phyloP scores from a whole-genome alignment of 2,888 invertebrate species.

The Conops quadrifasciatus region DNA sequence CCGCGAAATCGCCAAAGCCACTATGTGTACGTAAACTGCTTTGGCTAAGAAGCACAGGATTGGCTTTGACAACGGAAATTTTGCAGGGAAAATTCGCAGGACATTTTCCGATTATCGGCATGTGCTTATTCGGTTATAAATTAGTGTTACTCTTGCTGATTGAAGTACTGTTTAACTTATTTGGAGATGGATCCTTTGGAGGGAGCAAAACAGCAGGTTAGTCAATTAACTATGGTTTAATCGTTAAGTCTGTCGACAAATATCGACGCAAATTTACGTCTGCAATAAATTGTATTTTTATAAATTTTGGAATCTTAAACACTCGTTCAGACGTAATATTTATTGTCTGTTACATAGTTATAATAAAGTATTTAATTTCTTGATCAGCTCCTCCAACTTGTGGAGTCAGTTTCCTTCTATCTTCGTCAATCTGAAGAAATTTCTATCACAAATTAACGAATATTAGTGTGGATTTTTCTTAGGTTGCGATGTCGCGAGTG shows the following conservation, averaged over 20 bases:
- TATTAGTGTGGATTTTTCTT: too few relatives aligned
- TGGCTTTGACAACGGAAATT: not conserved
- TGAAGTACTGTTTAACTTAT: constrained; percentile 57
- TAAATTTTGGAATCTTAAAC: too few relatives aligned
- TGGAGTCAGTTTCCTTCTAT: too few relatives aligned
- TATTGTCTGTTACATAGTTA: too few relatives aligned
- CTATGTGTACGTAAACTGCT: not conserved
- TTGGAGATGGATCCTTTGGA: constrained; percentile 55
- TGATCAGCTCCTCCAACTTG: too few relatives aligned
- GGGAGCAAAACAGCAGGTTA: constrained; percentile 57
- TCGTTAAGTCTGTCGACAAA: not conserved
- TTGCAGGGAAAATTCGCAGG: not conserved
- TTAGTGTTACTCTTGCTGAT: constrained; percentile 71
- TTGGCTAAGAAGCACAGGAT: not conserved
- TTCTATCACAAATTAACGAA: too few relatives aligned
- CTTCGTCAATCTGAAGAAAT: too few relatives aligned
- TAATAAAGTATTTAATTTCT: too few relatives aligned
- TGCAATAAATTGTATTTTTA: not conserved
- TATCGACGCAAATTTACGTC: not conserved
- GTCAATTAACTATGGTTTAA: constrained; percentile 36
- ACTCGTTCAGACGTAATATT: too few relatives aligned
- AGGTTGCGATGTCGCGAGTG: too few relatives aligned
- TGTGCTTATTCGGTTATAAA: constrained; percentile 74
- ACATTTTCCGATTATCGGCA: constrained; percentile 70
- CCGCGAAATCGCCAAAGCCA: too few relatives aligned